These are phyloP conservation scores for Taurulus bubalis DNA, from an alignment of 2,113 vertebrate genomes.

Conservation along the genomic window DNA sequence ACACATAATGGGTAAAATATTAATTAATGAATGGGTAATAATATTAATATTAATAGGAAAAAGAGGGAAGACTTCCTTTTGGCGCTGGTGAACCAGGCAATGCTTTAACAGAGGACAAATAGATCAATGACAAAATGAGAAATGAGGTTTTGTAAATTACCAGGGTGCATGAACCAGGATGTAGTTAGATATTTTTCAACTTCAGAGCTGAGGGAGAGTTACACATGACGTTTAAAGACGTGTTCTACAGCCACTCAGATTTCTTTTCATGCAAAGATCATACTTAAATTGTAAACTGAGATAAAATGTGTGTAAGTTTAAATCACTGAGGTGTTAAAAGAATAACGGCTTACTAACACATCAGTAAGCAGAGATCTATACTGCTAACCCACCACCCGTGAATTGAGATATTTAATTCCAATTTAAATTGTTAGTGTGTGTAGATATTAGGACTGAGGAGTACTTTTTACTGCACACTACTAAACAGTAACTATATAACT, in stretches of 20 bases:
- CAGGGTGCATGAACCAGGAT: constrained; percentile 52
- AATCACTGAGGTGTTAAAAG: not conserved
- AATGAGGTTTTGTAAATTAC: not conserved
- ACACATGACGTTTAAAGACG: not conserved
- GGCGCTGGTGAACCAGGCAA: not conserved
- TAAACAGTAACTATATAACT: not conserved
- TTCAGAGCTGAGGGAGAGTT: not conserved
- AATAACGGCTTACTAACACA: not conserved
- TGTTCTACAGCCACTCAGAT: not conserved
- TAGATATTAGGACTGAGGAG: not conserved
- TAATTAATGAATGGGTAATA: no score
- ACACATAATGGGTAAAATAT: constrained; percentile 34
- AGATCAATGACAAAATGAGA: not conserved
- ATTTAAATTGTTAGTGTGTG: not conserved
- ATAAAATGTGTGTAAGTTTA: not conserved
- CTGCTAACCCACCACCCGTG: no score
- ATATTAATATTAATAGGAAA: no score
- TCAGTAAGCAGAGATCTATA: not conserved
- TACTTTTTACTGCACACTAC: not conserved
- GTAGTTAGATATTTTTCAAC: constrained; percentile 40
- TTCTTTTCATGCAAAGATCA: not conserved
- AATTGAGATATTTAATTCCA: not conserved
- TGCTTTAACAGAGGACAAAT: not conserved
- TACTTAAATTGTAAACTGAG: not conserved
- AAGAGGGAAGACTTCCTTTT: not conserved